Percentiles rank a stretch among this genome's conserved stretches.
phyloP scores from a whole-genome alignment of 2,888 invertebrate species.

The Oithona nana region DNA sequence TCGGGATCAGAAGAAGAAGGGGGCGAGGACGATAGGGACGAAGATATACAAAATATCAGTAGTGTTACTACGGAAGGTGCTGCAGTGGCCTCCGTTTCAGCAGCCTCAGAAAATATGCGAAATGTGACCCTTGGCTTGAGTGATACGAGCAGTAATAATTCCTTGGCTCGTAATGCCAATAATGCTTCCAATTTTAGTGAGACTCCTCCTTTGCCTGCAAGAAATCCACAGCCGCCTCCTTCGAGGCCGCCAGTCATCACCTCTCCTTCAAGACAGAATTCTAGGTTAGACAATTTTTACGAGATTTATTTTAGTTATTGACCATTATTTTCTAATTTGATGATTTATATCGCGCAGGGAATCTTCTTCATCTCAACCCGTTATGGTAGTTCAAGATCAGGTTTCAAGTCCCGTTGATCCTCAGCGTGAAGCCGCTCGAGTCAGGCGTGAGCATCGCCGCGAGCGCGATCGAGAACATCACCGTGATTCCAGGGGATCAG shows the following conservation, averaged over 20 bases:
- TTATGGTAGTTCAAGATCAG: too few relatives aligned
- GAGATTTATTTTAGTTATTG: too few relatives aligned
- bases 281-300: too few relatives aligned
- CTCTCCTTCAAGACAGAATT: not conserved
- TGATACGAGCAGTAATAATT: constrained; percentile 14
- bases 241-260: not conserved
- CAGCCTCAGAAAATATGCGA: not conserved
- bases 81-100: not conserved
- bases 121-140: constrained; percentile 9
- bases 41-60: not conserved
- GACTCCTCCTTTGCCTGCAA: not conserved
- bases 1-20: not conserved
- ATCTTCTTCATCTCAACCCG: too few relatives aligned
- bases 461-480: not conserved
- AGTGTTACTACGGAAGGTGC: not conserved
- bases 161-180: not conserved
- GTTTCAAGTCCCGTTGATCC: not conserved
- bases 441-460: not conserved
- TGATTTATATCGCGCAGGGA: too few relatives aligned
- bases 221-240: not conserved
- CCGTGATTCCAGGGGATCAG: not conserved
- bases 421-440: not conserved
- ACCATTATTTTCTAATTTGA: too few relatives aligned
- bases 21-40: constrained; percentile 9
- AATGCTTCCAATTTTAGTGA: not conserved